Percentiles rank a stretch among this genome's conserved stretches.
phyloP scores from a whole-genome alignment of 1,140 invertebrate genomes.

The Lucilia sericata region DNA sequence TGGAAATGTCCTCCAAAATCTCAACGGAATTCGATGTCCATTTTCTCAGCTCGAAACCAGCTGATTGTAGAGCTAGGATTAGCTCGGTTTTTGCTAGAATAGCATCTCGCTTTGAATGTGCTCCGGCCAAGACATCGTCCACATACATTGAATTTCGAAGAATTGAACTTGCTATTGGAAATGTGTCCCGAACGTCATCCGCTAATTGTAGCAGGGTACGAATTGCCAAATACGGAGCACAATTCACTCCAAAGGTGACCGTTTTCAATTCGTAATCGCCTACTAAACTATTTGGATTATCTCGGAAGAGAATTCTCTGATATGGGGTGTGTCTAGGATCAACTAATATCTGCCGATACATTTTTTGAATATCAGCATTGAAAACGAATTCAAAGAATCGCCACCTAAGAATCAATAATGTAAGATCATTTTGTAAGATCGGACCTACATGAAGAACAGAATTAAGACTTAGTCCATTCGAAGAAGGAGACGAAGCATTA shows the following conservation, averaged over 20 bases:
- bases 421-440: not conserved
- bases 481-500: not conserved
- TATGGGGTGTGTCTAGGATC: not conserved
- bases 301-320: constrained; percentile 22
- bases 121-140: constrained; percentile 37
- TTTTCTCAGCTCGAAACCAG: constrained; percentile 30
- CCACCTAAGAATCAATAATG: not conserved
- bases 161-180: not conserved
- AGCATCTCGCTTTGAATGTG: not conserved
- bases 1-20: too few relatives aligned
- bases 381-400: constrained; percentile 8
- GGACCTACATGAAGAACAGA: constrained; percentile 9
- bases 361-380: constrained; percentile 29
- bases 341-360: constrained; percentile 40
- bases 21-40: constrained; percentile 40
- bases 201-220: not conserved
- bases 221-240: not conserved
- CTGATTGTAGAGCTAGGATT: not conserved
- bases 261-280: too few relatives aligned
- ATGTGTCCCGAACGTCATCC: not conserved
- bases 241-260: too few relatives aligned
- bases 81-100: not conserved
- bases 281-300: too few relatives aligned
- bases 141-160: constrained; percentile 23
- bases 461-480: constrained; percentile 7